Evolutionary conservation across 2,888 invertebrate species (phyloP), one percentile per base, ranked within the genome.

Genomic region (Drosophila algonquin): DNA sequence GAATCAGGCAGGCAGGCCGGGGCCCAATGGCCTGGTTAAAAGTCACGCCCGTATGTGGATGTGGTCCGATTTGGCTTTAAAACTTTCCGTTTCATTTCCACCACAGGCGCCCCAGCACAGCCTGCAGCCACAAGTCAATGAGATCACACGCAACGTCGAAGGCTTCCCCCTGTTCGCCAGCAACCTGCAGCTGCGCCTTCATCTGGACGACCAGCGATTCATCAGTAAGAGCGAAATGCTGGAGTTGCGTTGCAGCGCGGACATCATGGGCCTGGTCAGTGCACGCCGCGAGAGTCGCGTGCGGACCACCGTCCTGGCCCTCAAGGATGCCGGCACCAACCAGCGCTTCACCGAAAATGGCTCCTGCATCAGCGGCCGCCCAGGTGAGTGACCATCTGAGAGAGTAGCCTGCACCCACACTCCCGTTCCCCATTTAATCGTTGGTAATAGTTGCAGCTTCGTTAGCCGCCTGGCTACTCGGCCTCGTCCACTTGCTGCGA

Each of bases 121-220:
- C 60, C 80, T 92, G 32, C 90, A 90, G 76, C 91, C 91, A 52
- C 91, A 91, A 88, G 90, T 91, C 83, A 92, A 91, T 77, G 92
- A 92, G 80, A 89, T 91, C 87, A 90, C 90, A 75, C 91, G 90
- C 67, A 90, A 90, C 68, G 76, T 81, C 53, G 90, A 92, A 57
- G 92, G 92, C 65, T 92, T 92, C 75, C 81, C 88, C 47, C 89
- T 92, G 54, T 91, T 90, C 67, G 87, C 90, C 57, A 91, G 91
- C 81, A 92, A 87, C 79, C 77, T 92, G 75, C 92, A 92, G 76
- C 83, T 92, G 73, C 92, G 92, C 62, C 89, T 92, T 67, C 89
- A 90, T 74, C 89, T 92, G 76, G 92, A 92, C 68, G 91, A 92
- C 87, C 83, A 87, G 80, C 91, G 90, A 55, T 92, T 90, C 81